Conservation (phyloP, 2,888 invertebrate genomes). For the Julus scandinavius region DNA sequence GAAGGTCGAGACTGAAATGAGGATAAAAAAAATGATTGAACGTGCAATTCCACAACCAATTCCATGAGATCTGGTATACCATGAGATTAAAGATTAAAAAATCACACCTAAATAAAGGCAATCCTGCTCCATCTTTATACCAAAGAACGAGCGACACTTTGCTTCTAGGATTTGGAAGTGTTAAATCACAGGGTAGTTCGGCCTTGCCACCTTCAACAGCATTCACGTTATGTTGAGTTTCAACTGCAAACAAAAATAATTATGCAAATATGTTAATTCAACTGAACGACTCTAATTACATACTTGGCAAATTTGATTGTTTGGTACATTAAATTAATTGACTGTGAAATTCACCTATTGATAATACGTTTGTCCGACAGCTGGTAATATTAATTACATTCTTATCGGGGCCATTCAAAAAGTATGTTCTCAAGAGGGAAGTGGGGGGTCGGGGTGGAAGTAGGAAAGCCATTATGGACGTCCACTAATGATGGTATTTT, state of each 20-base stretch:
- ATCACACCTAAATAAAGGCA: conserved; percentile 85
- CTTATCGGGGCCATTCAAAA: too few relatives aligned
- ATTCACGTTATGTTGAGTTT: conserved; percentile 82
- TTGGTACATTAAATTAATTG: too few relatives aligned
- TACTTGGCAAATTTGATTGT: too few relatives aligned
- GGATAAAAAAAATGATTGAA: conserved; percentile 25
- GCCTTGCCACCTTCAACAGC: conserved; percentile 89
- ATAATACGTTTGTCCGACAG: too few relatives aligned
- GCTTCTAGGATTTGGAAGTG: conserved; percentile 83
- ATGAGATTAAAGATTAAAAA: not conserved
- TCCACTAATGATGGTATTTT: too few relatives aligned
- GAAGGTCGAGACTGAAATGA: conserved; percentile 57
- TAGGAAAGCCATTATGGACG: too few relatives aligned
- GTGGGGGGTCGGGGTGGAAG: too few relatives aligned
- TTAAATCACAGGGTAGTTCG: conserved; percentile 87
- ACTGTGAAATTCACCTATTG: too few relatives aligned
- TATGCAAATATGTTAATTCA: not conserved
- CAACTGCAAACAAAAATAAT: conserved; percentile 68
- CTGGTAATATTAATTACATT: too few relatives aligned
- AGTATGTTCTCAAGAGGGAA: too few relatives aligned
- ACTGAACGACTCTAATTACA: not conserved
- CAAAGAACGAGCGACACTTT: conserved; percentile 92
- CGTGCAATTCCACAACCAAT: not conserved
- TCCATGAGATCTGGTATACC: conserved; percentile 11
- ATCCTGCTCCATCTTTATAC: conserved; percentile 88